Percentiles rank a stretch among this genome's conserved stretches.
Evolutionary conservation across 2,888 invertebrate genomes (phyloP).

Genomic region (Diarsia brunnea): DNA sequence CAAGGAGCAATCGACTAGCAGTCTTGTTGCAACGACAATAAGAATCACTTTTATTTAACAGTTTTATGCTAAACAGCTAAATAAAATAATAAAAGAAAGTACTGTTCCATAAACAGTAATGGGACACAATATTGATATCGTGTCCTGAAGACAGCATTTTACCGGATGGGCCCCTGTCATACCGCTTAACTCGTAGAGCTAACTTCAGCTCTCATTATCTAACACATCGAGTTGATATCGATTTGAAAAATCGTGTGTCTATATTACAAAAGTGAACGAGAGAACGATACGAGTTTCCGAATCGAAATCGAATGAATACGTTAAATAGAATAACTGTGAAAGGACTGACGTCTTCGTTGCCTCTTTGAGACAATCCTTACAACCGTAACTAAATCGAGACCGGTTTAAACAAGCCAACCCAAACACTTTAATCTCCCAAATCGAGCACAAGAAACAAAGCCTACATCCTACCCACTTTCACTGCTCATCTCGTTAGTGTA

Average conservation of each 20-base stretch:
- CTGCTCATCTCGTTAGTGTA: slow-evolving; percentile 42
- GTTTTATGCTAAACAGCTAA: not conserved
- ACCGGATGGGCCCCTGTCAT: not conserved
- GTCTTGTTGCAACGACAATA: not conserved
- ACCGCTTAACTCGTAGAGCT: not conserved
- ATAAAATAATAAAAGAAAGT: not conserved
- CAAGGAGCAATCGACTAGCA: not conserved
- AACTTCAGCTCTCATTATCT: not conserved
- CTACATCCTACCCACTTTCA: slow-evolving; percentile 31
- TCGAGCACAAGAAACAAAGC: slow-evolving; percentile 36
- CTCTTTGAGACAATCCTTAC: not conserved
- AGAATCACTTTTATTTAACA: not conserved
- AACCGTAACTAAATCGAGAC: not conserved
- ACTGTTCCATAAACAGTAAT: not conserved
- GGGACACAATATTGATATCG: not conserved
- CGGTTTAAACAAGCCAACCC: slow-evolving; percentile 6
- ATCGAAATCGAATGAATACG: too few relatives aligned
- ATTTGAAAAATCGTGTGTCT: too few relatives aligned
- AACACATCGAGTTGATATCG: too few relatives aligned
- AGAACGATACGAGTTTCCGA: too few relatives aligned
- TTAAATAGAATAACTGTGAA: not conserved
- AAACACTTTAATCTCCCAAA: not conserved
- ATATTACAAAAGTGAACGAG: too few relatives aligned
- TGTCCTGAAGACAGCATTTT: not conserved
- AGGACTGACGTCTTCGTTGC: not conserved